These are phyloP conservation scores for Forbesichthys papilliferus DNA, from an alignment of 2,113 vertebrate genomes.

Conservation along the genomic window DNA sequence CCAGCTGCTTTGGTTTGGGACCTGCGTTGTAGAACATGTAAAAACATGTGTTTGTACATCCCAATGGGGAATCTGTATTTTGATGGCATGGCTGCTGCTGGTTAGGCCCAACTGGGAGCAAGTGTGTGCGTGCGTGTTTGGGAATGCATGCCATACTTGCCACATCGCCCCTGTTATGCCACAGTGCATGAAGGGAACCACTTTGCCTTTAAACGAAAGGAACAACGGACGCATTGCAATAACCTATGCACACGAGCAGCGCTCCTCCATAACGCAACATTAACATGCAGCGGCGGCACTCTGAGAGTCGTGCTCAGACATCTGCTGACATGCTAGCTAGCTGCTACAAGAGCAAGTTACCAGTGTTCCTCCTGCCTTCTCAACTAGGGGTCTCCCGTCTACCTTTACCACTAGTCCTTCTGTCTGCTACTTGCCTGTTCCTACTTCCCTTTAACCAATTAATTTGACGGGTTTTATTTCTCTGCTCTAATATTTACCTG, in stretches of 20 bases:
- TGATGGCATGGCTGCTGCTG: constrained; percentile 63
- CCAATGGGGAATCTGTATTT: constrained; percentile 21
- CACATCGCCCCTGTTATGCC: constrained; percentile 38
- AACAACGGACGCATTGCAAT: constrained; percentile 40
- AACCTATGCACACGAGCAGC: constrained; percentile 41
- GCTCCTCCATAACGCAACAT: constrained; percentile 37
- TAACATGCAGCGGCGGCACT: constrained; percentile 31
- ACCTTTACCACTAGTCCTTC: constrained; percentile 46
- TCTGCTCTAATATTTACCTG: constrained; percentile 63
- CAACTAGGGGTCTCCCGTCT: constrained; percentile 43
- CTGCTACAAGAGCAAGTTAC: constrained; percentile 31
- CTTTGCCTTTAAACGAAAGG: constrained; percentile 33
- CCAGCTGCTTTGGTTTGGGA: constrained; percentile 35
- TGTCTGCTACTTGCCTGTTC: constrained; percentile 47
- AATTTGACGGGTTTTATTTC: constrained; percentile 50
- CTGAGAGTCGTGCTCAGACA: constrained; percentile 39
- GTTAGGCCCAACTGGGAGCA: constrained; percentile 22
- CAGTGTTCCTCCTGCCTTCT: constrained; percentile 49
- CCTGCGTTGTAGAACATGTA: constrained; percentile 12
- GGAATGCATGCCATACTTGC: constrained; percentile 56
- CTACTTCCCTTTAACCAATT: constrained; percentile 49
- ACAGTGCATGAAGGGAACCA: constrained; percentile 56
- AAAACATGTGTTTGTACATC: neutral
- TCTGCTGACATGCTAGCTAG: constrained; percentile 2
- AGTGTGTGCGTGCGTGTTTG: constrained; percentile 3